Base-by-base conservation (phyloP, 2,888 invertebrate genomes). In the Dastarcus helophoroides region DNA sequence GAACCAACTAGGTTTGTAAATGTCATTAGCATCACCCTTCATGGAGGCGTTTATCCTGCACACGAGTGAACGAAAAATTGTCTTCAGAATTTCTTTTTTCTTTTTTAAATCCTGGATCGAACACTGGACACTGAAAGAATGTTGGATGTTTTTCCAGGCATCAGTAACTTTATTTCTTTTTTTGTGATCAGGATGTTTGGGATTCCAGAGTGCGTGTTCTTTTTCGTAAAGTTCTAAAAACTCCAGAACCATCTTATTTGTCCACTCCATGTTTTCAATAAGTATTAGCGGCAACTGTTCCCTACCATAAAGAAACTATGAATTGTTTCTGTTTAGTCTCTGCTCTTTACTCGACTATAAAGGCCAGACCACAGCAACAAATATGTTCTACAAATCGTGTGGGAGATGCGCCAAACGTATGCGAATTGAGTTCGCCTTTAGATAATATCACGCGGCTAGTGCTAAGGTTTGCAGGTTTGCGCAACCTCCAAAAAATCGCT, bases 1-100 rank as follows among this genome's bases (percentile, higher is more conserved):
- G n/a, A 26, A 26, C 26, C 26, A 26, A 13, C 4, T 26, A 10
- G 26, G 26, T n/a, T 26, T 4, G n/a, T 10, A 26, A 23, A 23
- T 10, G 6, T 7, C 14, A 4, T 4, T 4, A 6, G 11, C 26
- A 10, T 10, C 24, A 10, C 5, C 6, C 9, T 9, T 9, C 6
- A 10, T 23, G 6, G 8, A 8, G 4, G 6, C 4, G 6, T 26
- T 26, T 13, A 26, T 14, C n/a, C 14, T 26, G 4, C 4, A 13
- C 4, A 4, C 4, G 4, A 26, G n/a, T n/a, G 4, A 5, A n/a
- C 26, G 11, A 11, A 5, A 26, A n/a, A 4, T 26, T 11, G 26
- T 14, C 26, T 13, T 26, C n/a, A 26, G 14, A 4, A 14, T 13
- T 4, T 26, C 26, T 11, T 26, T 26, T 14, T 26, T 26, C 14